Evolutionary conservation across 1,140 invertebrate genomes (phyloP).

Genomic region (Helicoverpa zea): DNA sequence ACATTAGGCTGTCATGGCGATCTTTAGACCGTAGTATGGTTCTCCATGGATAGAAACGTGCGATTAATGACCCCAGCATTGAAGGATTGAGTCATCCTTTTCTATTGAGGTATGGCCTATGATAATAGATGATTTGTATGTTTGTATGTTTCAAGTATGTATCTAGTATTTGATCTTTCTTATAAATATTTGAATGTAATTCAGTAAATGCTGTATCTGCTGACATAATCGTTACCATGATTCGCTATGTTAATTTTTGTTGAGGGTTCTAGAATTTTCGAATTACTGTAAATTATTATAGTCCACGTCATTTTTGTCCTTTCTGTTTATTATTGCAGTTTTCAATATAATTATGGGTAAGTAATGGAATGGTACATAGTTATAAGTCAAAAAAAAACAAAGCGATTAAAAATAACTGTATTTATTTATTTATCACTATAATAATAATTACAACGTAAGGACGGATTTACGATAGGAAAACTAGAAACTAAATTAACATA

Average conservation of each 20-base stretch:
- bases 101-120: not conserved
- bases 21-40: conserved; percentile 12
- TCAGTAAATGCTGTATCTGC: no score
- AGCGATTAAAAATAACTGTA: conserved; percentile 33
- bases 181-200: no score
- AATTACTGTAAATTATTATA: no score
- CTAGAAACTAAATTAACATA: conserved; percentile 35
- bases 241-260: no score
- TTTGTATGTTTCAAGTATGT: no score
- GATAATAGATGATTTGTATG: no score
- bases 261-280: no score
- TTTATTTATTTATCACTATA: conserved; percentile 43
- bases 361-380: not conserved
- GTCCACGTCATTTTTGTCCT: no score
- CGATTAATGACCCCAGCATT: conserved; percentile 3
- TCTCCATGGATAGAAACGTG: conserved; percentile 4
- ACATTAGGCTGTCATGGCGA: conserved; percentile 39
- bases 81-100: not conserved
- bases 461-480: conserved; percentile 34
- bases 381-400: not conserved
- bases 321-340: not conserved
- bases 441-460: conserved; percentile 20
- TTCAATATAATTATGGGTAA: not conserved
- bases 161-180: no score
- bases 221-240: no score